Evolutionary conservation across 1,140 invertebrate species (phyloP).

Genomic region (Drosophila fuyamai): DNA sequence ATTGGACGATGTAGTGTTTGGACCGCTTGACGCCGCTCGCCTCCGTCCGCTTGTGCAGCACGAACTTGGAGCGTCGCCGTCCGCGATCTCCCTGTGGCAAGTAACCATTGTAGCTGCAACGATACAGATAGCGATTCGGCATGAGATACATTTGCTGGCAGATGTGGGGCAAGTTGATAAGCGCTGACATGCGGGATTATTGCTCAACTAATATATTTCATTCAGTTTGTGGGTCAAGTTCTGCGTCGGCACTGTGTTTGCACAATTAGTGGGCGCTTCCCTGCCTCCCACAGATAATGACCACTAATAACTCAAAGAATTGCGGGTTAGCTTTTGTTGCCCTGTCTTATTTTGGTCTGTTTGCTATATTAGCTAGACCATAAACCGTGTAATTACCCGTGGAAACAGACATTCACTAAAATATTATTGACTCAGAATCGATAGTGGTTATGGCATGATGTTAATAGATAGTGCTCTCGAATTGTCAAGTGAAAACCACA

Average conservation of each 20-base stretch:
- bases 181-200: conserved; percentile 30
- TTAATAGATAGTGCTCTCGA: neutral
- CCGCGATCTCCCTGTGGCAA: conserved; percentile 96
- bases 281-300: conserved; percentile 40
- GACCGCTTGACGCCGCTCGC: conserved; percentile 97
- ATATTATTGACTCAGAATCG: conserved; percentile 6
- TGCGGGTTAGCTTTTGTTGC: conserved; percentile 15
- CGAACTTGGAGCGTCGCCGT: conserved; percentile 96
- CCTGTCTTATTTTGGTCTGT: conserved; percentile 16
- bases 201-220: conserved; percentile 48
- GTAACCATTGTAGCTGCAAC: conserved; percentile 96
- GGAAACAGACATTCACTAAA: neutral
- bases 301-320: conserved; percentile 59
- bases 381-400: conserved; percentile 36
- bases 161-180: conserved; percentile 56
- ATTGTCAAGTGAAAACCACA: neutral
- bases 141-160: conserved; percentile 15
- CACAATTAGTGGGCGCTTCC: conserved; percentile 43
- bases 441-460: neutral
- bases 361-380: conserved; percentile 47
- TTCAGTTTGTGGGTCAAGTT: conserved; percentile 75
- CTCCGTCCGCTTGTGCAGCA: conserved; percentile 92
- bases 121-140: conserved; percentile 28
- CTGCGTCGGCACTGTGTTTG: conserved; percentile 58
- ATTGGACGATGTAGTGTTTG: conserved; percentile 97